phyloP scores from a whole-genome alignment of 2,888 invertebrate genomes.

The Amaurobius ferox region DNA sequence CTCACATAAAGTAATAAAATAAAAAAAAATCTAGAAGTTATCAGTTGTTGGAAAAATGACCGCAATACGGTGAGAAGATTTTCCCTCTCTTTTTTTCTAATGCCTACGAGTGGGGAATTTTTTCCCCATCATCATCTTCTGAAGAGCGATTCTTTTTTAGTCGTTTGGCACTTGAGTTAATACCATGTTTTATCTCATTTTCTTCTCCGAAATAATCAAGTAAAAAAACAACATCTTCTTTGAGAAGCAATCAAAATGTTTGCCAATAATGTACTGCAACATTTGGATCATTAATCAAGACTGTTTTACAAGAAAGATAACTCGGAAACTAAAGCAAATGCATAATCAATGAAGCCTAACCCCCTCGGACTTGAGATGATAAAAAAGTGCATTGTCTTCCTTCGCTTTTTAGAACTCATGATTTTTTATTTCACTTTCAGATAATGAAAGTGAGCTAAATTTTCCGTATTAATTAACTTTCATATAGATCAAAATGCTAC shows the following conservation, averaged over 20 bases:
- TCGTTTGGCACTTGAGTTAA: slow-evolving; percentile 70
- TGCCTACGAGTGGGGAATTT: slow-evolving; percentile 68
- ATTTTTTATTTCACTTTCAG: slow-evolving; percentile 50
- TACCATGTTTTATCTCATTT: slow-evolving; percentile 72
- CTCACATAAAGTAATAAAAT: slow-evolving; percentile 64
- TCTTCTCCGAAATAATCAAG: slow-evolving; percentile 69
- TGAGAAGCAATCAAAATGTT: slow-evolving; percentile 72
- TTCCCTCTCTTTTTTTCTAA: slow-evolving; percentile 54
- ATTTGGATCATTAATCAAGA: slow-evolving; percentile 70
- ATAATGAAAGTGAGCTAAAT: slow-evolving; percentile 69
- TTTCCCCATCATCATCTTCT: slow-evolving; percentile 69
- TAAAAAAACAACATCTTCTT: slow-evolving; percentile 60
- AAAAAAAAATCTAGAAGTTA: slow-evolving; percentile 67
- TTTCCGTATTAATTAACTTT: slow-evolving; percentile 69
- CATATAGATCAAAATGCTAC: slow-evolving; percentile 59
- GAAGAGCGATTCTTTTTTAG: slow-evolving; percentile 68
- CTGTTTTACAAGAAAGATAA: slow-evolving; percentile 72
- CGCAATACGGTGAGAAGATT: slow-evolving; percentile 65
- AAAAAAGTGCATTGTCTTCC: slow-evolving; percentile 60
- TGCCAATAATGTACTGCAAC: slow-evolving; percentile 72
- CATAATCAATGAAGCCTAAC: slow-evolving; percentile 71
- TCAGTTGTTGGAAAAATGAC: slow-evolving; percentile 71
- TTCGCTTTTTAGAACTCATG: slow-evolving; percentile 19
- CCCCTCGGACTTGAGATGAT: slow-evolving; percentile 31
- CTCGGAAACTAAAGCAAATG: slow-evolving; percentile 69